Conservation (phyloP, 2,797 vertebrate species). For the Champsocephalus gunnari region DNA sequence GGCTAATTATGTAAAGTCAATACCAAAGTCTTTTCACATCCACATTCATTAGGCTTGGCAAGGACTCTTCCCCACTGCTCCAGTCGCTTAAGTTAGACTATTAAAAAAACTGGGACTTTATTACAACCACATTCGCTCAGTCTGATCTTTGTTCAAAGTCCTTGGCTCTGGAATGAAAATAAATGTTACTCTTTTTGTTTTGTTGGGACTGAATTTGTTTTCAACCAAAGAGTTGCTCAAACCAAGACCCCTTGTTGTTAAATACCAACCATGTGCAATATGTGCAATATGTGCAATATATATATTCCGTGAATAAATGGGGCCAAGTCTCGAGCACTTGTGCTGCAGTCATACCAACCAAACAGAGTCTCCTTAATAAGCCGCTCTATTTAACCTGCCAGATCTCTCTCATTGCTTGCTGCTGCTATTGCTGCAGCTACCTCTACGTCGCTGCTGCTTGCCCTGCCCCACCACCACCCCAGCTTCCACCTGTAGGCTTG, state of each 20-base stretch:
- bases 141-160: slow-evolving; percentile 42
- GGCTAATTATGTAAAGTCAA: slow-evolving; percentile 73
- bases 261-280: too few species aligned
- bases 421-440: too few species aligned
- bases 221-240: neutral
- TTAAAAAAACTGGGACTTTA: slow-evolving; percentile 37
- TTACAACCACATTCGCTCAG: slow-evolving; percentile 22
- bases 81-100: slow-evolving; percentile 17
- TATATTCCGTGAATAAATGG: too few species aligned
- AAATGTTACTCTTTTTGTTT: slow-evolving; percentile 3
- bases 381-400: too few species aligned
- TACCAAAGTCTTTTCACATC: slow-evolving; percentile 66
- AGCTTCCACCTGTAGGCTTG: too few species aligned
- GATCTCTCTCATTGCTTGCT: too few species aligned
- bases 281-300: too few species aligned
- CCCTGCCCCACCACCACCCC: too few species aligned
- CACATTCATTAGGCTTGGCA: slow-evolving; percentile 64
- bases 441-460: too few species aligned
- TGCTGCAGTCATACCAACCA: too few species aligned
- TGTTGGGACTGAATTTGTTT: neutral
- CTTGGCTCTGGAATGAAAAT: slow-evolving; percentile 10
- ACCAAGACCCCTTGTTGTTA: neutral
- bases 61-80: slow-evolving; percentile 41
- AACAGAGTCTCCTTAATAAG: too few species aligned
- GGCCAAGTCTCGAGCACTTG: too few species aligned